These are phyloP conservation scores for Nematostella vectensis DNA, from an alignment of 92 coral and sea anemone species.

Conservation along the genomic window DNA sequence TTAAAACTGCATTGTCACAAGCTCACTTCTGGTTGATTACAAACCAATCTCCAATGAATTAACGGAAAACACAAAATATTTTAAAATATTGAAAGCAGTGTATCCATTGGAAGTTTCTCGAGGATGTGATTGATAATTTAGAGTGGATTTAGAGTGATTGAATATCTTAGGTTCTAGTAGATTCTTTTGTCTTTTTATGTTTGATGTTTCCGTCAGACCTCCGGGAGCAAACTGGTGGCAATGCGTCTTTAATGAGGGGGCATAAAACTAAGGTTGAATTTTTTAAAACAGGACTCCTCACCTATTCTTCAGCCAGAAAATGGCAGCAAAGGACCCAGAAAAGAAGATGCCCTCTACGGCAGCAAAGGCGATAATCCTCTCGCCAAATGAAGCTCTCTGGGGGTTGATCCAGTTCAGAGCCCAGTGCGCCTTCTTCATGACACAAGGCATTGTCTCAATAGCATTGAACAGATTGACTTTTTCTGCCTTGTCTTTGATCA, in stretches of 20 bases:
- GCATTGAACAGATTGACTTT: constrained; percentile 60
- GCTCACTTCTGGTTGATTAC: no score
- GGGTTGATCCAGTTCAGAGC: constrained; percentile 55
- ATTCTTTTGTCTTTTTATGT: no score
- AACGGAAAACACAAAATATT: no score
- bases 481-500: constrained; percentile 42
- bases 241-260: no score
- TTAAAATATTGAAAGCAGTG: not conserved
- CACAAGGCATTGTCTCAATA: constrained; percentile 63
- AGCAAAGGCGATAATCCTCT: constrained; percentile 72
- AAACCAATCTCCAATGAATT: no score
- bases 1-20: no score
- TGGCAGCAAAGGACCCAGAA: constrained; percentile 74
- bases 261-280: not conserved
- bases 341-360: constrained; percentile 78
- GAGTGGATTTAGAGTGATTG: no score
- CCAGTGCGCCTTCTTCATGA: constrained; percentile 63
- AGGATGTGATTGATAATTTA: no score
- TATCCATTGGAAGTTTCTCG: not conserved
- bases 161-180: no score
- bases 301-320: constrained; percentile 65
- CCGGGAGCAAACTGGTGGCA: no score
- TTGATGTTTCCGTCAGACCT: no score
- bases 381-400: constrained; percentile 53
- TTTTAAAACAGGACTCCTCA: not conserved